These are phyloP conservation scores for Drosophila fuyamai DNA, from an alignment of 1,140 invertebrate genomes.

Conservation along the genomic window DNA sequence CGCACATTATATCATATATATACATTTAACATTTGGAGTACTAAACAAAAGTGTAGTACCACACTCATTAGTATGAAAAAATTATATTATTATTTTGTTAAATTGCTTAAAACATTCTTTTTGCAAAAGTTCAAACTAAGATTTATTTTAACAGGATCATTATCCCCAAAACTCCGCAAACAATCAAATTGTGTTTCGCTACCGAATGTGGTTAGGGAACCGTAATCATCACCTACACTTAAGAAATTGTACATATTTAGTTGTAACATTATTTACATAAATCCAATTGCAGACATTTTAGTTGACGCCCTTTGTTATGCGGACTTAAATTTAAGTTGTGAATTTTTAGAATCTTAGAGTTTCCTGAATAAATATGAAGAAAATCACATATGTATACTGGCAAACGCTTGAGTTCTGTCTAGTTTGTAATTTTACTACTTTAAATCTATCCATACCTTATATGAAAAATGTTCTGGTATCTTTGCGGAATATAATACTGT, in stretches of 20 bases:
- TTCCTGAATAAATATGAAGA: constrained; percentile 45
- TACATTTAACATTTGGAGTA: constrained; percentile 13
- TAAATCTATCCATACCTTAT: not conserved
- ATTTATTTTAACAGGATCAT: constrained; percentile 8
- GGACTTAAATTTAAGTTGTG: constrained; percentile 26
- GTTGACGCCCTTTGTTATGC: constrained; percentile 25
- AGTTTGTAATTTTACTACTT: not conserved
- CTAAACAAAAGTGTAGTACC: constrained; percentile 19
- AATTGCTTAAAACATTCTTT: constrained; percentile 36
- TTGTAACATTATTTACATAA: constrained; percentile 24
- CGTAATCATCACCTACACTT: constrained; percentile 21
- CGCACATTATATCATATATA: constrained; percentile 25
- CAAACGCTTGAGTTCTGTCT: not conserved
- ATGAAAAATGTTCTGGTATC: not conserved
- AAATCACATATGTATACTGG: constrained; percentile 12
- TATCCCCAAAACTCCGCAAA: constrained; percentile 9
- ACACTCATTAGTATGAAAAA: constrained; percentile 1
- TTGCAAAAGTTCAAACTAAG: constrained; percentile 25
- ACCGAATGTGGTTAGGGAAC: constrained; percentile 1
- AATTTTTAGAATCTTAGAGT: constrained; percentile 38
- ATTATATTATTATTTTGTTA: constrained; percentile 7
- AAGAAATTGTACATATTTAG: constrained; percentile 28
- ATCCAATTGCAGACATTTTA: constrained; percentile 20
- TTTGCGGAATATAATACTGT: constrained; percentile 31
- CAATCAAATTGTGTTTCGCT: constrained; percentile 41